Percentiles rank a stretch among this genome's conserved stretches.
These are phyloP conservation scores for Pseudorhiza aurosa DNA, from an alignment of 30 jellyfish, hydroid and myxozoan genomes.

Conservation along the genomic window DNA sequence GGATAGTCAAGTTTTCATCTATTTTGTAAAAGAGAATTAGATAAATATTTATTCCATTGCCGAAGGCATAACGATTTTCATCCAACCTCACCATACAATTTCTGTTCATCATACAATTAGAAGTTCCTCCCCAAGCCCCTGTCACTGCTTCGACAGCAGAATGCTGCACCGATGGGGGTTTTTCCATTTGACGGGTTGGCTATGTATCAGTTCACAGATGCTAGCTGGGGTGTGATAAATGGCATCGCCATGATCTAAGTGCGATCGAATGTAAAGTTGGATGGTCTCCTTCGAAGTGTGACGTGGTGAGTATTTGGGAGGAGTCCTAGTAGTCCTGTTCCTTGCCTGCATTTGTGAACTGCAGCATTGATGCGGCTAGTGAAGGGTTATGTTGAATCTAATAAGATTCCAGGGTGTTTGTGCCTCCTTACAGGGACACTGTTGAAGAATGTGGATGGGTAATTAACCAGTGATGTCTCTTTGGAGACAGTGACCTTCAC, in stretches of 20 bases:
- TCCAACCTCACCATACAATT: background rate
- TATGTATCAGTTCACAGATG: background rate
- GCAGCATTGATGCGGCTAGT: background rate
- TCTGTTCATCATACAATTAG: too few relatives aligned
- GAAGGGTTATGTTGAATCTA: background rate
- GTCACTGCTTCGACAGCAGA: constrained; percentile 1
- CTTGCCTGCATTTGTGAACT: background rate
- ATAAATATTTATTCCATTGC: too few relatives aligned
- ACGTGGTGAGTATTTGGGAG: background rate
- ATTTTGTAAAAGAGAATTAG: too few relatives aligned
- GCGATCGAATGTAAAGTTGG: background rate
- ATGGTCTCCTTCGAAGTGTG: background rate
- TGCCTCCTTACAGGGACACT: background rate
- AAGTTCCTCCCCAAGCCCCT: constrained; percentile 10
- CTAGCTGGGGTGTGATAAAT: background rate
- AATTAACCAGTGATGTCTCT: too few relatives aligned
- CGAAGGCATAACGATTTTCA: background rate
- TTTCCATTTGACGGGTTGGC: too few relatives aligned
- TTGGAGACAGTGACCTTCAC: too few relatives aligned
- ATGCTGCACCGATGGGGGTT: background rate
- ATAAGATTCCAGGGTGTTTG: background rate
- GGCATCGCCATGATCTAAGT: background rate
- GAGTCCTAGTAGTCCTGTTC: background rate
- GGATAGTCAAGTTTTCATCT: background rate
- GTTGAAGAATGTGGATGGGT: background rate